Percentiles rank a stretch among this genome's conserved stretches.
phyloP scores from a whole-genome alignment of 2,113 vertebrate species.

The Cheilinus undulatus region DNA sequence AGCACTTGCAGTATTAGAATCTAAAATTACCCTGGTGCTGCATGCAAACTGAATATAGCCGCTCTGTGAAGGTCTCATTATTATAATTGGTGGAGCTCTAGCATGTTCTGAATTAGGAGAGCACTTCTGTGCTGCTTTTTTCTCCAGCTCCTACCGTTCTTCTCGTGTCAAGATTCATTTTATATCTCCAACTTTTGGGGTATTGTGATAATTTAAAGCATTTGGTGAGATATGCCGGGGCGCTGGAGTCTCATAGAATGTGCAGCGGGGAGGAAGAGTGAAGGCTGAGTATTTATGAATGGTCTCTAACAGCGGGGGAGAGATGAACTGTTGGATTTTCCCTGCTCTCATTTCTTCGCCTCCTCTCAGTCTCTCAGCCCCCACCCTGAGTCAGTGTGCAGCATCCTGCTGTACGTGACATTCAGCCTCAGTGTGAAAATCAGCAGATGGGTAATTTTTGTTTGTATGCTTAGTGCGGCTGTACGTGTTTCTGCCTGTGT shows the following conservation, averaged over 20 bases:
- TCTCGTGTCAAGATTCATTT: slow-evolving; percentile 57
- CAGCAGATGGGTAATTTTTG: slow-evolving; percentile 68
- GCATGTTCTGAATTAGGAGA: slow-evolving; percentile 29
- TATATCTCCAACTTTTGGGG: slow-evolving; percentile 25
- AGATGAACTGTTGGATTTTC: slow-evolving; percentile 65
- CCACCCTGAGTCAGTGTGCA: slow-evolving; percentile 11
- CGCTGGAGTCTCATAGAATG: slow-evolving; percentile 44
- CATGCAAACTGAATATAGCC: slow-evolving; percentile 35
- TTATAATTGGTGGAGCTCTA: slow-evolving; percentile 32
- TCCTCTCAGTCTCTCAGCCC: slow-evolving; percentile 8
- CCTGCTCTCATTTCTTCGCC: slow-evolving; percentile 35
- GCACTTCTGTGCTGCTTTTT: slow-evolving; percentile 1
- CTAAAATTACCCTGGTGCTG: slow-evolving; percentile 9
- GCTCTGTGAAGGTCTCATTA: slow-evolving; percentile 45
- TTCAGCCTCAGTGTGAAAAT: slow-evolving; percentile 64
- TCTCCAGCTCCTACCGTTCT: slow-evolving; percentile 5
- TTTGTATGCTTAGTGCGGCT: slow-evolving; percentile 46
- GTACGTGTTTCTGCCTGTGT: slow-evolving; percentile 40
- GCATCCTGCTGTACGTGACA: slow-evolving; percentile 44
- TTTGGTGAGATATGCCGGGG: slow-evolving; percentile 28
- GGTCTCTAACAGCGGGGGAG: slow-evolving; percentile 65
- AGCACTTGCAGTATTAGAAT: neutral
- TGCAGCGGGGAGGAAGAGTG: slow-evolving; percentile 41
- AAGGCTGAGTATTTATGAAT: slow-evolving; percentile 69
- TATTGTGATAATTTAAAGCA: slow-evolving; percentile 48